Evolutionary conservation across 1,140 invertebrate genomes (phyloP), one percentile per base, ranked within the genome.

Genomic region (Steinernema khuongi): DNA sequence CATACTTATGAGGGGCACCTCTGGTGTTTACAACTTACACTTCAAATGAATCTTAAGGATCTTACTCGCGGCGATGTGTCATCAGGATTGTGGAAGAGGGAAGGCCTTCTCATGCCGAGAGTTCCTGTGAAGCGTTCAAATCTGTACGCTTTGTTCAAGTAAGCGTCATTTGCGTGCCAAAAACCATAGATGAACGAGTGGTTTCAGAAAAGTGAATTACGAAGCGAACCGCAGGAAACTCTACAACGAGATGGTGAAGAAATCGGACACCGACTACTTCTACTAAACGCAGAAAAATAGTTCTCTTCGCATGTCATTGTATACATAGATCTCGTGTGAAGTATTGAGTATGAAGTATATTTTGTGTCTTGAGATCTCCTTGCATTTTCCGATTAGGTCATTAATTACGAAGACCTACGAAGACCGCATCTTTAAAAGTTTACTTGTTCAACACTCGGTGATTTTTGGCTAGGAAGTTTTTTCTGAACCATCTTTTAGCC

Each of bases 231-330:
- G 50, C 4, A 11, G 50, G 11, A 60, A 60, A 22, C 50, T 60
- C 50, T 60, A 60, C 50, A 60, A 60, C 50, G 50, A 60, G 50
- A 60, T 60, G 50, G 50, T 60, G 11, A 60, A 60, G 26, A 60
- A 60, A 60, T 11, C 50, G 2, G 50, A 60, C 22, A n/a, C 19
- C 4, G 50, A 60, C 50, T 60, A 60, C 19, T 60, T 60, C 22
- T 60, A 17, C 50, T 60, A 60, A 22, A 60, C n/a, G n/a, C n/a
- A n/a, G n/a, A n/a, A n/a, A n/a, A n/a, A n/a, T n/a, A n/a, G n/a
- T n/a, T n/a, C n/a, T n/a, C n/a, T n/a, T n/a, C n/a, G n/a, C n/a
- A n/a, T n/a, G n/a, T n/a, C n/a, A n/a, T n/a, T n/a, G n/a, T n/a
- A n/a, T n/a, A n/a, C n/a, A n/a, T n/a, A n/a, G n/a, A n/a, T n/a